Evolutionary conservation across 2,113 vertebrate species (phyloP).

Genomic region (Protomyctophum bolini): DNA sequence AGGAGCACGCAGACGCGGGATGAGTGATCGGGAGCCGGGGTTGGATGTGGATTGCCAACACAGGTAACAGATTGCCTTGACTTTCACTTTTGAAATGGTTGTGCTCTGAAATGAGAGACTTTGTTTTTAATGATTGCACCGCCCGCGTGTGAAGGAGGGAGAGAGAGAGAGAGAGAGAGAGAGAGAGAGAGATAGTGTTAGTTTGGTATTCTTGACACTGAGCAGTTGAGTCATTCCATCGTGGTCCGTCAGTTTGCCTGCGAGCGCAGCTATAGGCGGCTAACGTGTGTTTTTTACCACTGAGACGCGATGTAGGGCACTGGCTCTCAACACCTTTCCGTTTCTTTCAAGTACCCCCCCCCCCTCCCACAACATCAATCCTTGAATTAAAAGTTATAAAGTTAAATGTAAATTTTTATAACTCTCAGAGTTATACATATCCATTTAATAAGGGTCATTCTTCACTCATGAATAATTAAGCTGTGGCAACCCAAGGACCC

Average conservation of each 20-base stretch:
- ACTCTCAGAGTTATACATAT: too few relatives aligned
- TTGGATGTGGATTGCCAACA: slow-evolving; percentile 68
- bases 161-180: neutral
- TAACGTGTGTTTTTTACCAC: slow-evolving; percentile 6
- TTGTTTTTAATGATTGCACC: neutral
- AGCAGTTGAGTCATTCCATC: neutral
- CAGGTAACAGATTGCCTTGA: slow-evolving; percentile 63
- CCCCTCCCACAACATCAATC: neutral
- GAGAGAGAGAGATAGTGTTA: neutral
- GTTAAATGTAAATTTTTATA: too few relatives aligned
- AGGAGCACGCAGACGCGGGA: slow-evolving; percentile 49
- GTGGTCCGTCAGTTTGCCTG: too few relatives aligned
- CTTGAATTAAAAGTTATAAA: too few relatives aligned
- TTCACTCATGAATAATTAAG: too few relatives aligned
- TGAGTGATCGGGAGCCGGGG: slow-evolving; percentile 64
- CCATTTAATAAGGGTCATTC: too few relatives aligned
- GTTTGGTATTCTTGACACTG: neutral
- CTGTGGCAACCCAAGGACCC: neutral
- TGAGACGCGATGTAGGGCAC: neutral
- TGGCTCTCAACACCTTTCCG: neutral
- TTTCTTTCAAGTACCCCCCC: slow-evolving; percentile 17
- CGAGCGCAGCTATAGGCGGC: too few relatives aligned
- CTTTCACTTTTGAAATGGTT: neutral
- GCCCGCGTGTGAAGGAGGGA: neutral
- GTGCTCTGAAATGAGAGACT: neutral